Conservation (phyloP, 2,113 vertebrate genomes). For the Otolemur garnettii region DNA sequence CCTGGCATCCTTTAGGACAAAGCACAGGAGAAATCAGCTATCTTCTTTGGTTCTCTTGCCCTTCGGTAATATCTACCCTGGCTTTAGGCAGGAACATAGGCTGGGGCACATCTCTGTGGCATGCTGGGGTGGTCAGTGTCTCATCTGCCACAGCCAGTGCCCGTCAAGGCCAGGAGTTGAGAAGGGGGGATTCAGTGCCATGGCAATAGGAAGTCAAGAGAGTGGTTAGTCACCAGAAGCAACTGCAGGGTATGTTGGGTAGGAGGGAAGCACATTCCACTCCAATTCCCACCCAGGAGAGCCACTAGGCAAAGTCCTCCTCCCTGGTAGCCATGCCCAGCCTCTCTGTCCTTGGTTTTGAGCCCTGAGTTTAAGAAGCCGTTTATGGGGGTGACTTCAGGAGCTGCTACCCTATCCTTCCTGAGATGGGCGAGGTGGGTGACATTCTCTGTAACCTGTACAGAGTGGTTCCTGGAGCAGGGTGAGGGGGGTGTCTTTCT, state of each 20-base stretch:
- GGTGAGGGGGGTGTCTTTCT: conserved; percentile 95
- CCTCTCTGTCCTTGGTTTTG: background rate
- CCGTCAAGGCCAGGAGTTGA: background rate
- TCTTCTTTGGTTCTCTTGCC: background rate
- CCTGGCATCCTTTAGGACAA: background rate
- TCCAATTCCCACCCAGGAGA: too few relatives aligned
- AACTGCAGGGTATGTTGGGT: background rate
- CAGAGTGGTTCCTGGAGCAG: conserved; percentile 91
- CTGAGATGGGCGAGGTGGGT: conserved; percentile 95
- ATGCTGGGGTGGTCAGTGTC: background rate
- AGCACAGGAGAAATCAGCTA: background rate
- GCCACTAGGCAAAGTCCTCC: accelerated
- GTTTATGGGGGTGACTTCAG: background rate
- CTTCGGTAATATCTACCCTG: accelerated
- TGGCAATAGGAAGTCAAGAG: accelerated
- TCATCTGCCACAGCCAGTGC: background rate
- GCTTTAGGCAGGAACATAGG: background rate
- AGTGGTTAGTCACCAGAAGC: too few relatives aligned
- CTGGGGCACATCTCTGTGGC: too few relatives aligned
- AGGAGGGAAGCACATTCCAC: background rate
- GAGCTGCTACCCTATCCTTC: background rate
- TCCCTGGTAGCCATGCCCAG: accelerated
- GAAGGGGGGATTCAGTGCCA: background rate
- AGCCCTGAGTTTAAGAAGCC: background rate
- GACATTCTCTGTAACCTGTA: conserved; percentile 95